Evolutionary conservation across 2,888 invertebrate genomes (phyloP), one percentile per base, ranked within the genome.

Genomic region (Zygothrica quintamaculata): DNA sequence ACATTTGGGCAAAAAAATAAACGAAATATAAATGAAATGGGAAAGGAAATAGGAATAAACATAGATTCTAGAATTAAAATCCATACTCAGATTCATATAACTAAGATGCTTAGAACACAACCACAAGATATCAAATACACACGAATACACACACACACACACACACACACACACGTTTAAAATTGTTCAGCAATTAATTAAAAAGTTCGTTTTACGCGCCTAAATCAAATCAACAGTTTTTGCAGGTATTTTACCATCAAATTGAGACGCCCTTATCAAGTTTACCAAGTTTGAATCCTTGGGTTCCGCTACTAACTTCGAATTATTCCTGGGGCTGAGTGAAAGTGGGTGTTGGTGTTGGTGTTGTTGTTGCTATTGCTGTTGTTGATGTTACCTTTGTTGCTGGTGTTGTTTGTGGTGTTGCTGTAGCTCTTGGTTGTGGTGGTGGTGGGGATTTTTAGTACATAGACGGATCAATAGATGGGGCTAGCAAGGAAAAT

Each of bases 221-320:
- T 73, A 67, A 82, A 84, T 68, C 69, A 74, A 82, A 84, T 86
- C 61, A 79, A 58, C 57, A 59, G 66, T 72, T 73, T 74, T 44
- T 55, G 43, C 74, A 86, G 84, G 84, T 86, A 82, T 84, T 81
- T 77, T 51, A 57, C 62, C 78, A 47, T 55, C 65, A 78, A 81
- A 61, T 73, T 76, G 61, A 50, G 40, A 12, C 15, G 15, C 39
- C 31, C 2, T 5, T 13, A 48, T 40, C 39, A 33, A n/a, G 48
- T 11, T 40, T 22, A 22, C 18, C 51, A 42, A 34, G 36, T 42
- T 56, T 55, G 42, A 26, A 7, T 16, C 26, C 58, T 43, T 50
- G 39, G 31, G 11, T 43, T 48, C 25, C 36, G 53, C 48, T 48
- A n/a, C 31, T n/a, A 5, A 31, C 31, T 31, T 22, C 18, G 18